Conservation (phyloP, 2,797 vertebrate species). For the Sebastes oblongus region DNA sequence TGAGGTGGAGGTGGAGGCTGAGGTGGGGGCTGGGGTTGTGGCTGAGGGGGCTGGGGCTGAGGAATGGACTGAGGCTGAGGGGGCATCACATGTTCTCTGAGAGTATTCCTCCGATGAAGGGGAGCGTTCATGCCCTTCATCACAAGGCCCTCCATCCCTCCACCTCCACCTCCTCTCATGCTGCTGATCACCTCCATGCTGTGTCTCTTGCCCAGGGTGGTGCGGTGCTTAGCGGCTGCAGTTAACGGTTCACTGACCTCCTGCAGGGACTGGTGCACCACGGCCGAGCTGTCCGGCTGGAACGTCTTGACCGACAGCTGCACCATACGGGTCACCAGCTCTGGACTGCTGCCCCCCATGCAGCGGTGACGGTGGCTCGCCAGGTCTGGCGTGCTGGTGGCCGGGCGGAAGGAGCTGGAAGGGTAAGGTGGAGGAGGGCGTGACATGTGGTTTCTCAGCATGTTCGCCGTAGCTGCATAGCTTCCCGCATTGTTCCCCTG, state of each 20-base stretch:
- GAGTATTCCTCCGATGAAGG: slow-evolving; percentile 87
- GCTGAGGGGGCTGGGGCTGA: slow-evolving; percentile 75
- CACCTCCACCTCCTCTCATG: slow-evolving; percentile 82
- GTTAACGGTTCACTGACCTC: slow-evolving; percentile 93
- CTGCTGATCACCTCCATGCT: slow-evolving; percentile 94
- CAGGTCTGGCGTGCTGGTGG: slow-evolving; percentile 95
- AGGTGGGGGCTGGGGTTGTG: slow-evolving; percentile 58
- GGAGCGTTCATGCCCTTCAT: slow-evolving; percentile 88
- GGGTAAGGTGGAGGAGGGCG: slow-evolving; percentile 92
- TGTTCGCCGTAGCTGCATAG: slow-evolving; percentile 82
- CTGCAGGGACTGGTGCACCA: slow-evolving; percentile 93
- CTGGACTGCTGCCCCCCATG: slow-evolving; percentile 92
- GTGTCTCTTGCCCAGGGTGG: slow-evolving; percentile 89
- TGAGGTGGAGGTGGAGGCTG: slow-evolving; percentile 74
- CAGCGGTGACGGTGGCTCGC: slow-evolving; percentile 93
- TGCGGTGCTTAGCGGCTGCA: slow-evolving; percentile 85
- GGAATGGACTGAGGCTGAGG: slow-evolving; percentile 77
- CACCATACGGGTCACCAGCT: slow-evolving; percentile 94
- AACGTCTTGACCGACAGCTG: slow-evolving; percentile 97
- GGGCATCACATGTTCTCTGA: slow-evolving; percentile 88
- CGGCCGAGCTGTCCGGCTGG: slow-evolving; percentile 94
- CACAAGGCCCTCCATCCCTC: slow-evolving; percentile 88
- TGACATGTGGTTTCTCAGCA: slow-evolving; percentile 90
- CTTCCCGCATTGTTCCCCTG: slow-evolving; percentile 73
- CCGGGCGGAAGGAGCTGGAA: slow-evolving; percentile 88